Conservation (phyloP, 2,797 vertebrate species). For the Danio tinwini region DNA sequence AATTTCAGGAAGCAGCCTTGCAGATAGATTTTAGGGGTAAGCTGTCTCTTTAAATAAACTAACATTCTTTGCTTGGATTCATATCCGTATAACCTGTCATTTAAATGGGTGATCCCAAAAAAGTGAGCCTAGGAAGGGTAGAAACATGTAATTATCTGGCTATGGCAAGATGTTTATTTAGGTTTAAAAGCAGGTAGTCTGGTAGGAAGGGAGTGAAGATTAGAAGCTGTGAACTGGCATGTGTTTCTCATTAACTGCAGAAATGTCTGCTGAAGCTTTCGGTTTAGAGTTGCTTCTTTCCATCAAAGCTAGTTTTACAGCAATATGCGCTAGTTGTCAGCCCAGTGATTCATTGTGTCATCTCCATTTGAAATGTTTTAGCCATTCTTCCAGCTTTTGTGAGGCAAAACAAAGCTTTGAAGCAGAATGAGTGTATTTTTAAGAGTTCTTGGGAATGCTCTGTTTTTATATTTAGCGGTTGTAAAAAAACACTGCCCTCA, state of each 20-base stretch:
- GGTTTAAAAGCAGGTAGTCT: conserved; percentile 58
- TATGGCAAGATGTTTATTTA: conserved; percentile 52
- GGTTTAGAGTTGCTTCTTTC: conserved; percentile 25
- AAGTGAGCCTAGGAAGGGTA: conserved; percentile 13
- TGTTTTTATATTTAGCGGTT: conserved; percentile 21
- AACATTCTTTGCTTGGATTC: neutral
- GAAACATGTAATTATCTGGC: conserved; percentile 59
- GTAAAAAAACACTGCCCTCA: conserved; percentile 25
- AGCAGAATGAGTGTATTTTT: conserved; percentile 13
- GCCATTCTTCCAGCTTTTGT: conserved; percentile 13
- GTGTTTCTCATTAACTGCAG: conserved; percentile 72
- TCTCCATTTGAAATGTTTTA: conserved; percentile 27
- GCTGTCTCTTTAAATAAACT: neutral
- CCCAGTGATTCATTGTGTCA: conserved; percentile 42
- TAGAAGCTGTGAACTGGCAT: conserved; percentile 66
- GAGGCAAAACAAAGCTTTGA: conserved; percentile 20
- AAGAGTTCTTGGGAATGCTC: conserved; percentile 30
- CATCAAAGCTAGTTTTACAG: conserved; percentile 34
- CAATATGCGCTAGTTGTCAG: conserved; percentile 36
- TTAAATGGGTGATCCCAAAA: conserved; percentile 51
- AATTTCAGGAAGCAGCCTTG: no score
- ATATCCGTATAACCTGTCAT: conserved; percentile 37
- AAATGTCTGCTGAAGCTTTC: conserved; percentile 69
- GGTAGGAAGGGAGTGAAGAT: conserved; percentile 50
- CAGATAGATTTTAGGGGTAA: neutral